phyloP scores from a whole-genome alignment of 2,113 vertebrate genomes.

The Etia nguti region DNA sequence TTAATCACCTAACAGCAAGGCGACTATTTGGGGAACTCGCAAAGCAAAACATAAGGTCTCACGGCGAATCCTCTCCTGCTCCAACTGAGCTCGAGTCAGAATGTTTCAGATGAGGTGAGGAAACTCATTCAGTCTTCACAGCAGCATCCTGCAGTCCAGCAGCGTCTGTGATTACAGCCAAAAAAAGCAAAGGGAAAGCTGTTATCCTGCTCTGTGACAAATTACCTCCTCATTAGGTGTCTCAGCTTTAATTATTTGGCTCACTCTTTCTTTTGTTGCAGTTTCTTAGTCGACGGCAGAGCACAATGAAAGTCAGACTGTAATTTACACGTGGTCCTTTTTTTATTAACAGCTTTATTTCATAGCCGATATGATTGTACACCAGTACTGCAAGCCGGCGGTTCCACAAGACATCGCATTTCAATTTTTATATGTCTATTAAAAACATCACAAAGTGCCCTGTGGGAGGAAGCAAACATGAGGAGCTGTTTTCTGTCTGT shows the following conservation, averaged over 20 bases:
- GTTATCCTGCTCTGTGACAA: neutral
- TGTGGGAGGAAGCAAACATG: neutral
- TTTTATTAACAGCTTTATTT: slow-evolving; percentile 13
- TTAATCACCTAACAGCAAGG: neutral
- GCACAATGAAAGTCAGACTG: neutral
- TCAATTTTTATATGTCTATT: slow-evolving; percentile 8
- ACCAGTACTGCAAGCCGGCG: neutral
- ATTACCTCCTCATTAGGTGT: neutral
- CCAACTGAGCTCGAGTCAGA: neutral
- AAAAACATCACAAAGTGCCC: neutral
- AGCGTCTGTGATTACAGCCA: neutral
- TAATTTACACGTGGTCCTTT: neutral
- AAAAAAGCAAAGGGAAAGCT: neutral
- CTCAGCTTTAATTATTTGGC: neutral
- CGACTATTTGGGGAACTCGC: neutral
- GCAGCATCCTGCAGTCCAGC: neutral
- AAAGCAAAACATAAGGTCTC: neutral
- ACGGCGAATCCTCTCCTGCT: neutral
- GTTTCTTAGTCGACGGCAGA: neutral
- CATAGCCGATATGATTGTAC: neutral
- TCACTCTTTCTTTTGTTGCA: neutral
- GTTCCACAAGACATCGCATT: neutral
- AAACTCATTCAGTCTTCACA: neutral
- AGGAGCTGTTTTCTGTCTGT: neutral
- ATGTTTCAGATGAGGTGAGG: neutral